Conservation (phyloP, 2,113 vertebrate genomes). For the Phrynosoma blainvillii region DNA sequence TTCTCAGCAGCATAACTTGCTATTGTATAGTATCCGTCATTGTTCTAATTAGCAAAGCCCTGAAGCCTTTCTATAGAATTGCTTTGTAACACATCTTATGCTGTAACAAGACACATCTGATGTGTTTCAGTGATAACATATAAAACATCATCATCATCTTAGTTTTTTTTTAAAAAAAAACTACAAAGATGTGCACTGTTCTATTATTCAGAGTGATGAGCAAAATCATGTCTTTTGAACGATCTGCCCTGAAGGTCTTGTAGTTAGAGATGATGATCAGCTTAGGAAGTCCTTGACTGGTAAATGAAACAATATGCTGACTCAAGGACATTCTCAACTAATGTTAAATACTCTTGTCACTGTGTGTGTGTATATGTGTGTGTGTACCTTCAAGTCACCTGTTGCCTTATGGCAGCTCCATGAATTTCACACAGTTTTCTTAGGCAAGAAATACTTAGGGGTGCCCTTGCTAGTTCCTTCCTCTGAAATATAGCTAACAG, state of each 20-base stretch:
- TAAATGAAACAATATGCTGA: background rate
- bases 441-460: too few relatives aligned
- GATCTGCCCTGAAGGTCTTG: background rate
- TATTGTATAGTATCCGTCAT: background rate
- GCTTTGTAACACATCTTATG: background rate
- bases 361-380: too few relatives aligned
- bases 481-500: too few relatives aligned
- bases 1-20: constrained; percentile 23
- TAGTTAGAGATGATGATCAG: background rate
- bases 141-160: background rate
- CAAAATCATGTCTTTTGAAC: constrained; percentile 3
- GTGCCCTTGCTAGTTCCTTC: too few relatives aligned
- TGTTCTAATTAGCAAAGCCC: constrained; percentile 35
- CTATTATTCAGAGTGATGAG: constrained; percentile 2
- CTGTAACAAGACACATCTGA: background rate
- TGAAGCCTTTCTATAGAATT: constrained; percentile 31
- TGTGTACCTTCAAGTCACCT: too few relatives aligned
- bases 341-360: background rate
- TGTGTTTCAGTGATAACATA: constrained; percentile 12
- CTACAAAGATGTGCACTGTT: constrained; percentile 8
- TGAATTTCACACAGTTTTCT: too few relatives aligned
- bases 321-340: background rate
- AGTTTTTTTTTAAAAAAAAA: background rate
- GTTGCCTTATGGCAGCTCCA: too few relatives aligned
- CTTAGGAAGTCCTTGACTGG: background rate